A percentile compares a stretch with the other conserved stretches of the same genome.
Conservation (phyloP, 2,888 invertebrate species). For the Caenorhabditis sp. region DNA sequence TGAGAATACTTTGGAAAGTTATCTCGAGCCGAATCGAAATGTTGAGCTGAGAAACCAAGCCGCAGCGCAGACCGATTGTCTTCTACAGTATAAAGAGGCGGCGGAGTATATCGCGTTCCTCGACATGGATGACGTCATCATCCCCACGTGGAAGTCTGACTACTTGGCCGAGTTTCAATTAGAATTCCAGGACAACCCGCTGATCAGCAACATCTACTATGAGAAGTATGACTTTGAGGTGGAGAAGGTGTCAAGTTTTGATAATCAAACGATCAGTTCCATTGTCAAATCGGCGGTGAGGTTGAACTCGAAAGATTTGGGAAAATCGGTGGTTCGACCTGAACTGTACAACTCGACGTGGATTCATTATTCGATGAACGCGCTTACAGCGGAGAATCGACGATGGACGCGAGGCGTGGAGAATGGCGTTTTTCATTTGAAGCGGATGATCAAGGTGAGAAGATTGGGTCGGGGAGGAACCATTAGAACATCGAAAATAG, state of each 20-base stretch:
- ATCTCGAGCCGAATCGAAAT: constrained; percentile 47
- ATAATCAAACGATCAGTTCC: constrained; percentile 15
- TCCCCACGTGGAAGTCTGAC: constrained; percentile 34
- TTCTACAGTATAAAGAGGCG: constrained; percentile 43
- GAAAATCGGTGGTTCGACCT: constrained; percentile 26
- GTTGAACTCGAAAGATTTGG: constrained; percentile 23
- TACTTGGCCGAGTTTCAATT: constrained; percentile 44
- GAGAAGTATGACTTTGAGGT: neutral
- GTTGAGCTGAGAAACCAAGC: constrained; percentile 50
- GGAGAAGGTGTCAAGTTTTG: constrained; percentile 8
- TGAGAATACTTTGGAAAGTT: constrained; percentile 20
- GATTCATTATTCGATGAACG: too few relatives aligned
- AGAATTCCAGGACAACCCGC: neutral
- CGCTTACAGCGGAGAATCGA: too few relatives aligned
- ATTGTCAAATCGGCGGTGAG: constrained; percentile 16
- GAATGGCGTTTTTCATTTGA: too few relatives aligned
- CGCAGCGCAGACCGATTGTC: constrained; percentile 49
- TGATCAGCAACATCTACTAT: neutral
- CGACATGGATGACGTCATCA: constrained; percentile 50
- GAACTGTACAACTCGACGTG: neutral
- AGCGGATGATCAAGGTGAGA: too few relatives aligned
- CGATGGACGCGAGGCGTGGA: too few relatives aligned
- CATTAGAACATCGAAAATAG: too few relatives aligned
- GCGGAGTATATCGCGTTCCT: constrained; percentile 42
- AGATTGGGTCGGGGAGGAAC: too few relatives aligned